Evolutionary conservation across 2,797 vertebrate genomes (phyloP).

Genomic region (Eupleurogrammus muticus): DNA sequence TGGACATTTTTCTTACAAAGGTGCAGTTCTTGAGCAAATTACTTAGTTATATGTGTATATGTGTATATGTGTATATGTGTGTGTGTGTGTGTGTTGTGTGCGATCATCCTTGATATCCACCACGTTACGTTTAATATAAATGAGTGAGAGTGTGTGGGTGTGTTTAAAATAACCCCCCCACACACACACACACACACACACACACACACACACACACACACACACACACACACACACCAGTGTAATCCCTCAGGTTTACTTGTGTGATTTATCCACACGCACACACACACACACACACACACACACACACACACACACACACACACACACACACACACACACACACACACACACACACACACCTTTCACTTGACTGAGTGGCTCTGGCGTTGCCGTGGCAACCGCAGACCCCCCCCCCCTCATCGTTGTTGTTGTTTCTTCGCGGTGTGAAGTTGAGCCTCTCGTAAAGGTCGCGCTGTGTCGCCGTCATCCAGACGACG

Average conservation of each 20-base stretch:
- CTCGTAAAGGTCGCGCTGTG: constrained; percentile 71
- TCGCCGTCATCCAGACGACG: no score
- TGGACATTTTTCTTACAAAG: no score
- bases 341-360: constrained; percentile 30
- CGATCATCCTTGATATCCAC: not conserved
- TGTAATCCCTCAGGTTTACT: constrained; percentile 3
- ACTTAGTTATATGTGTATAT: no score
- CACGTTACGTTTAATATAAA: not conserved
- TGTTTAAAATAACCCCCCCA: not conserved
- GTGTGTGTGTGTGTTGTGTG: not conserved
- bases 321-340: constrained; percentile 27
- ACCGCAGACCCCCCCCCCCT: constrained; percentile 32
- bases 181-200: no score
- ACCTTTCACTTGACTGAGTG: constrained; percentile 42
- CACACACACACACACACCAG: not conserved
- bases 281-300: constrained; percentile 27
- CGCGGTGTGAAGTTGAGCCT: constrained; percentile 39
- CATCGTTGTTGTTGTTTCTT: constrained; percentile 18
- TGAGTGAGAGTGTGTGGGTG: not conserved
- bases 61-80: no score
- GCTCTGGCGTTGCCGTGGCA: constrained; percentile 61
- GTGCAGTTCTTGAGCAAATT: no score
- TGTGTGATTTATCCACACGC: constrained; percentile 25
- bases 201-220: not conserved
- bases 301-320: constrained; percentile 27